Conservation (phyloP, 2,113 vertebrate genomes). For the Nansenia antarctica region DNA sequence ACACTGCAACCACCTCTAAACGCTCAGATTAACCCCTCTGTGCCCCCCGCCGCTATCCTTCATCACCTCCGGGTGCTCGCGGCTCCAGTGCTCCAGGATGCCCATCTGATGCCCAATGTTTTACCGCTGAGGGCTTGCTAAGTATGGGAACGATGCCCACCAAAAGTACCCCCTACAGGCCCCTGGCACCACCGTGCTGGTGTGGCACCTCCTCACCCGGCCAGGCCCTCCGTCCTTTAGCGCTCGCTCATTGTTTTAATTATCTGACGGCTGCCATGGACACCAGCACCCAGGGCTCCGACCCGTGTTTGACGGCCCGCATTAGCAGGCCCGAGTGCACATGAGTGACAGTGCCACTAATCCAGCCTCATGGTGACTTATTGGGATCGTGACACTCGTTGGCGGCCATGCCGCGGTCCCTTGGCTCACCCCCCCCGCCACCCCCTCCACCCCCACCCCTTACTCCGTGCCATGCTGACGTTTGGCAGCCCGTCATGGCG, state of each 20-base stretch:
- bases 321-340: conserved; percentile 86
- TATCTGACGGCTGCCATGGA: conserved; percentile 79
- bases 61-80: conserved; percentile 62
- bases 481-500: conserved; percentile 55
- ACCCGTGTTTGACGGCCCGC: conserved; percentile 80
- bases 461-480: conserved; percentile 32
- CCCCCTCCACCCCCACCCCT: neutral
- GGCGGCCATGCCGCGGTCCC: conserved; percentile 66
- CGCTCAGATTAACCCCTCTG: conserved; percentile 69
- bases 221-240: conserved; percentile 30
- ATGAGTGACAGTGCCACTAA: conserved; percentile 88
- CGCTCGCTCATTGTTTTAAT: conserved; percentile 74
- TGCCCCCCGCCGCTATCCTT: conserved; percentile 48
- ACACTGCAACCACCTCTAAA: conserved; percentile 51
- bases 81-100: conserved; percentile 49
- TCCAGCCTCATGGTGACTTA: conserved; percentile 85
- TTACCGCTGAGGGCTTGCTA: neutral
- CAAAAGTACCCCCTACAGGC: neutral
- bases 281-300: conserved; percentile 24
- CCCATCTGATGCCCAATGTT: neutral
- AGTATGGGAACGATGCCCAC: conserved; percentile 50
- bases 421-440: conserved; percentile 9
- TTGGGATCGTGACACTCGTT: conserved; percentile 74
- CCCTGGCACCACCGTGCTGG: neutral
- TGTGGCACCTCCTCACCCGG: conserved; percentile 12